Evolutionary conservation across 2,113 vertebrate genomes (phyloP).

Genomic region (Oenanthe oenanthe): DNA sequence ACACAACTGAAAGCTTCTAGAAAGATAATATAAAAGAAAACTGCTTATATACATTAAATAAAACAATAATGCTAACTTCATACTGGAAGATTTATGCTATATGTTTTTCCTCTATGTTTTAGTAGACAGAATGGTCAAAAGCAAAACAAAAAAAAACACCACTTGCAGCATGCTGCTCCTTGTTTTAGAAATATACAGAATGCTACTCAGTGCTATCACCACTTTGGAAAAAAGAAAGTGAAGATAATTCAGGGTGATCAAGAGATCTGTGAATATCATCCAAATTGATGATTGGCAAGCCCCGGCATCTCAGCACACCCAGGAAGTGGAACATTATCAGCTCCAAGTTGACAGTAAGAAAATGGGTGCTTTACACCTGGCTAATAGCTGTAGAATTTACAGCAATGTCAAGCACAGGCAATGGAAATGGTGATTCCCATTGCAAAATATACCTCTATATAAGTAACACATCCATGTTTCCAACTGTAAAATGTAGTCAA

Average conservation of each 20-base stretch:
- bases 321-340: not conserved
- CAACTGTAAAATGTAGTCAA: not conserved
- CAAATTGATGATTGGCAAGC: not conserved
- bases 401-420: not conserved
- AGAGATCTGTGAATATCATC: not conserved
- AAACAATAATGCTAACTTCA: not conserved
- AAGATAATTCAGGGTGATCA: not conserved
- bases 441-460: not conserved
- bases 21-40: not conserved
- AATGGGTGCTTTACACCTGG: not conserved
- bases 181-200: not conserved
- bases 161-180: not conserved
- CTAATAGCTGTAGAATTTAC: not conserved
- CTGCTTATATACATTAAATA: not conserved
- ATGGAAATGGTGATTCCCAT: not conserved
- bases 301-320: not conserved
- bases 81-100: not conserved
- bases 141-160: not conserved
- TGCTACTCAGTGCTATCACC: not conserved
- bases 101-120: not conserved
- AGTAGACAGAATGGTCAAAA: not conserved
- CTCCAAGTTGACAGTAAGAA: not conserved
- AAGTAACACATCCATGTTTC: not conserved
- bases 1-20: not conserved
- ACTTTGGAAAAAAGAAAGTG: not conserved